These are phyloP conservation scores for Zaprionus tsacasi DNA, from an alignment of 1,140 invertebrate species.

Conservation along the genomic window DNA sequence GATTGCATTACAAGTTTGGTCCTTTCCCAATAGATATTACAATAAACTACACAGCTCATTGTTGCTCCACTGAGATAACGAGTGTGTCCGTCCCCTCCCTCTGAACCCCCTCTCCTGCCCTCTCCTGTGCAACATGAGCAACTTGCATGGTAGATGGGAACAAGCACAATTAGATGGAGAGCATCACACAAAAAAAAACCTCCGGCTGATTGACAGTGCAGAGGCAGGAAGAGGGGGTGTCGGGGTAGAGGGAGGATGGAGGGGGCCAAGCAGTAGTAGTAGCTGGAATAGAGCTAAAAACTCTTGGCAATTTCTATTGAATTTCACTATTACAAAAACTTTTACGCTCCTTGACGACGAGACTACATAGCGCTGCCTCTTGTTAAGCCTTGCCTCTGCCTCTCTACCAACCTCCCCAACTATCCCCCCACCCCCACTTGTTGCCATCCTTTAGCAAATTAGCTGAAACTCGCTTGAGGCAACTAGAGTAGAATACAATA, in stretches of 20 bases:
- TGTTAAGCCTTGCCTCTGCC: no score
- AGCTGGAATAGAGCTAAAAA: neutral
- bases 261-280: no score
- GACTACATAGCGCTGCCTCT: no score
- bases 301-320: conserved; percentile 1
- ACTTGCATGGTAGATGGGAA: neutral
- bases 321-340: neutral
- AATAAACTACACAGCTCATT: conserved; percentile 53
- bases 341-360: no score
- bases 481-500: neutral
- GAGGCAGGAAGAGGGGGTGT: neutral
- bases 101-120: neutral
- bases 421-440: neutral
- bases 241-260: neutral
- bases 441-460: neutral
- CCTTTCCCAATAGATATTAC: conserved; percentile 55
- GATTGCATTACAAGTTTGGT: conserved; percentile 56
- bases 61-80: conserved; percentile 39
- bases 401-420: neutral
- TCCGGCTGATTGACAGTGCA: neutral
- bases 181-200: no score
- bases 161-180: neutral
- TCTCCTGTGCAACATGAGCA: neutral
- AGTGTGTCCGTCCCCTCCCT: neutral
- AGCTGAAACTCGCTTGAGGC: neutral